Evolutionary conservation across 2,888 invertebrate species (phyloP).

Genomic region (Platerodrilus igneus): DNA sequence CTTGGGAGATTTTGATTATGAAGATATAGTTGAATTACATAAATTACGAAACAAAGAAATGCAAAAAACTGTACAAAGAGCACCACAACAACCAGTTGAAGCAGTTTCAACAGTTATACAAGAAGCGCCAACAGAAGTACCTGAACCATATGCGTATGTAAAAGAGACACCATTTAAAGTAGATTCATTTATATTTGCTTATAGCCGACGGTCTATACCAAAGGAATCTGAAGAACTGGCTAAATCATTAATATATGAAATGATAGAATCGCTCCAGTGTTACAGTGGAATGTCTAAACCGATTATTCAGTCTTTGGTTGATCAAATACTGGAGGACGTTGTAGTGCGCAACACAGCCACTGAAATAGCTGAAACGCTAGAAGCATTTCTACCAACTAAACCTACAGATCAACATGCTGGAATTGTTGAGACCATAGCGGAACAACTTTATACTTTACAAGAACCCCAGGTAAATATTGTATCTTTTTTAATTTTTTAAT

Average conservation of each 20-base stretch:
- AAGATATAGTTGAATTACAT: constrained; percentile 16
- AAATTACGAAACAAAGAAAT: constrained; percentile 4
- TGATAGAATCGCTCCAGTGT: constrained; percentile 32
- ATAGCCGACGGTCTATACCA: too few relatives aligned
- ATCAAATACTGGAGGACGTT: constrained; percentile 28
- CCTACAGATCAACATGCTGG: constrained; percentile 33
- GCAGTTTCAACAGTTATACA: constrained; percentile 1
- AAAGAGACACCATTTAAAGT: not conserved
- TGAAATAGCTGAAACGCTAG: constrained; percentile 36
- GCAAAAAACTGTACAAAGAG: constrained; percentile 15
- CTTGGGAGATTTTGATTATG: constrained; percentile 21
- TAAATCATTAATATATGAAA: constrained; percentile 31
- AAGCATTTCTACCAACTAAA: constrained; percentile 34
- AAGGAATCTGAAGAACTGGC: constrained; percentile 34
- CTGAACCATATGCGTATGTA: constrained; percentile 1
- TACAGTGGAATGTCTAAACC: constrained; percentile 22
- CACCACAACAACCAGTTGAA: constrained; percentile 22
- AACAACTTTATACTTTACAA: constrained; percentile 35
- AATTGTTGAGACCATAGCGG: constrained; percentile 36
- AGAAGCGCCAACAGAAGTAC: not conserved
- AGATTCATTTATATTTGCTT: constrained; percentile 28
- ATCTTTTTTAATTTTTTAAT: not conserved
- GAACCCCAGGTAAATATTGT: constrained; percentile 30
- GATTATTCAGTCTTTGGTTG: constrained; percentile 30
- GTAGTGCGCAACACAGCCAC: constrained; percentile 33